Conservation (phyloP, 2,797 vertebrate genomes). For the Adelosebastes latens region DNA sequence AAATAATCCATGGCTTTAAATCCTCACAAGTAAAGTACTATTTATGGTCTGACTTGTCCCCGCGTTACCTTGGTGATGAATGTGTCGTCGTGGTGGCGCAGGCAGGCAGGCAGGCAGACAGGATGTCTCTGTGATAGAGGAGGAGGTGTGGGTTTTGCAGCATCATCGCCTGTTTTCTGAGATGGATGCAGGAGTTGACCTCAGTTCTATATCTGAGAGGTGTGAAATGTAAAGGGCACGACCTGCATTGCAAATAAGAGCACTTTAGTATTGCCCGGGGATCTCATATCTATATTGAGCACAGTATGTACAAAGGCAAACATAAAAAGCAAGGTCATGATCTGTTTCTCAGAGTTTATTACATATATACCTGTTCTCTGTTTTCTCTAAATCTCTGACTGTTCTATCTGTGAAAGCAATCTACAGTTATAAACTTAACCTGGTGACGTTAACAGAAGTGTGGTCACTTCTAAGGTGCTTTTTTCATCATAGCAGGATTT, state of each 20-base stretch:
- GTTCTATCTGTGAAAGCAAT: not conserved
- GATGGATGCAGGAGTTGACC: constrained; percentile 28
- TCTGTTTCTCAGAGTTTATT: not conserved
- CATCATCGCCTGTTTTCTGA: constrained; percentile 25
- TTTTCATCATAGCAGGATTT: constrained; percentile 4
- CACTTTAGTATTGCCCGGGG: not conserved
- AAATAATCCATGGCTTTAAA: constrained; percentile 13
- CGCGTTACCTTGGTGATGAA: constrained; percentile 64
- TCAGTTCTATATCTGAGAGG: not conserved
- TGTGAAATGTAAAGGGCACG: constrained; percentile 26
- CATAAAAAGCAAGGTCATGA: not conserved
- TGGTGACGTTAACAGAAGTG: not conserved
- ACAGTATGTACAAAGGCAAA: not conserved
- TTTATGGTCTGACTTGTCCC: constrained; percentile 37
- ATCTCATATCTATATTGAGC: not conserved
- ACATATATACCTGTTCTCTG: not conserved
- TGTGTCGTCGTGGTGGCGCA: constrained; percentile 11
- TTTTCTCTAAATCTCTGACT: not conserved
- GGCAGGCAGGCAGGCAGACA: constrained; percentile 46
- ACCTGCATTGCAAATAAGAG: not conserved
- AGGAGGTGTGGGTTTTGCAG: constrained; percentile 48
- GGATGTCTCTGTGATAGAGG: constrained; percentile 53
- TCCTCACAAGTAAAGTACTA: constrained; percentile 22
- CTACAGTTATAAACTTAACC: not conserved
- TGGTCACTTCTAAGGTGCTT: not conserved